phyloP scores from a whole-genome alignment of 2,888 invertebrate species.

The Pseudococcus jackbeardsleyi region DNA sequence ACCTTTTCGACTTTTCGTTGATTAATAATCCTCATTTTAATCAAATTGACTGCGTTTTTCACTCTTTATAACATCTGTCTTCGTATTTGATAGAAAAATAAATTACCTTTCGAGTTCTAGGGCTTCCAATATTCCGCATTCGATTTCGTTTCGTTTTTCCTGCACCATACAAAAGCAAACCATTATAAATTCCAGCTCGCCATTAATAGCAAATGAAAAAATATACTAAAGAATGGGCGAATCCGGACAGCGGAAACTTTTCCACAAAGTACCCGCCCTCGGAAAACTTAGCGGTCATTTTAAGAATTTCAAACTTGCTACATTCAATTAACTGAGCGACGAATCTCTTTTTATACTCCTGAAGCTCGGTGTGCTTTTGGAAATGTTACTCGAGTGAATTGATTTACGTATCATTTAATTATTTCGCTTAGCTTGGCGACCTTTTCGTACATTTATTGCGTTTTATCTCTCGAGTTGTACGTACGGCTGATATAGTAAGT shows the following conservation, averaged over 20 bases:
- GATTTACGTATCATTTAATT: conserved; percentile 43
- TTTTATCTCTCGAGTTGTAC: not conserved
- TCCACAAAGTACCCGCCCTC: not conserved
- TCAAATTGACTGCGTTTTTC: conserved; percentile 26
- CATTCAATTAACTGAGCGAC: conserved; percentile 17
- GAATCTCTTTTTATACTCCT: not conserved
- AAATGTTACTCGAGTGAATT: conserved; percentile 5
- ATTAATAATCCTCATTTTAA: conserved; percentile 14
- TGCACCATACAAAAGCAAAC: conserved; percentile 1
- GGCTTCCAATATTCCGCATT: not conserved
- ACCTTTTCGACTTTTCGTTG: no score
- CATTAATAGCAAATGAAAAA: conserved; percentile 39
- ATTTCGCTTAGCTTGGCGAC: conserved; percentile 46
- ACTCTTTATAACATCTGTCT: conserved; percentile 19
- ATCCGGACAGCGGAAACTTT: conserved; percentile 2
- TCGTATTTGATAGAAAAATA: conserved; percentile 36
- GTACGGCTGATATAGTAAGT: not conserved
- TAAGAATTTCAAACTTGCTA: conserved; percentile 48
- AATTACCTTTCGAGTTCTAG: conserved; percentile 28
- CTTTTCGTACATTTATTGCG: not conserved
- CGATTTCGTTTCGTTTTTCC: not conserved
- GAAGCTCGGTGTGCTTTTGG: not conserved
- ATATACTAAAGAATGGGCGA: not conserved
- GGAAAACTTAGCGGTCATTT: not conserved
- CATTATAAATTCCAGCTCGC: not conserved